Evolutionary conservation across 1,140 invertebrate species (phyloP).

Genomic region (Leptoteleia sp.): DNA sequence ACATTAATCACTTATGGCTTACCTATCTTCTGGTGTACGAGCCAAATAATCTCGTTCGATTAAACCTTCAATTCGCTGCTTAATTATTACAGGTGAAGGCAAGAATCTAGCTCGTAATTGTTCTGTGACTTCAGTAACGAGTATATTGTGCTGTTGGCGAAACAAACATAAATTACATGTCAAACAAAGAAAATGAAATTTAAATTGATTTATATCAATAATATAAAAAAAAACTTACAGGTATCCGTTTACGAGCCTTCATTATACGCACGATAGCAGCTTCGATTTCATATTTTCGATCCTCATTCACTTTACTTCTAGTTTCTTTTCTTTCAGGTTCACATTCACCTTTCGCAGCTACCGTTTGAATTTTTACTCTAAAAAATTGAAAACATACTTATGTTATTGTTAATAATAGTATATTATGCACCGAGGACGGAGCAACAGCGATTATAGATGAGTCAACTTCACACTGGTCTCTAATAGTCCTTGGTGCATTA

Average conservation of each 20-base stretch:
- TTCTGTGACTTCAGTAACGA: slow-evolving; percentile 98
- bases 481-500: too few relatives aligned
- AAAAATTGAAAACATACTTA: slow-evolving; percentile 38
- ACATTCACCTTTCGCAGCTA: slow-evolving; percentile 98
- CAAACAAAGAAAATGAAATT: too few relatives aligned
- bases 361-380: slow-evolving; percentile 95
- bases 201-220: too few relatives aligned
- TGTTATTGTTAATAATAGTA: too few relatives aligned
- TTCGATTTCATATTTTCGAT: slow-evolving; percentile 99
- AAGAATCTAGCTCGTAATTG: slow-evolving; percentile 97
- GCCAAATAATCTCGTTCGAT: slow-evolving; percentile 99
- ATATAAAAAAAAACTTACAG: slow-evolving; percentile 84
- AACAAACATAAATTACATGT: slow-evolving; percentile 7
- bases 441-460: too few relatives aligned
- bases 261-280: slow-evolving; percentile 99
- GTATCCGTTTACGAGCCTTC: slow-evolving; percentile 98
- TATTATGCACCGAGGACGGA: too few relatives aligned
- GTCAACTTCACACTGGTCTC: too few relatives aligned
- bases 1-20: too few relatives aligned
- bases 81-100: slow-evolving; percentile 98
- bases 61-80: slow-evolving; percentile 99
- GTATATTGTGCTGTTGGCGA: slow-evolving; percentile 90
- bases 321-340: slow-evolving; percentile 99
- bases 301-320: slow-evolving; percentile 98
- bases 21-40: slow-evolving; percentile 96